Evolutionary conservation across 2,797 vertebrate genomes (phyloP), one percentile per base, ranked within the genome.

Genomic region (Peromyscus melanophrys): DNA sequence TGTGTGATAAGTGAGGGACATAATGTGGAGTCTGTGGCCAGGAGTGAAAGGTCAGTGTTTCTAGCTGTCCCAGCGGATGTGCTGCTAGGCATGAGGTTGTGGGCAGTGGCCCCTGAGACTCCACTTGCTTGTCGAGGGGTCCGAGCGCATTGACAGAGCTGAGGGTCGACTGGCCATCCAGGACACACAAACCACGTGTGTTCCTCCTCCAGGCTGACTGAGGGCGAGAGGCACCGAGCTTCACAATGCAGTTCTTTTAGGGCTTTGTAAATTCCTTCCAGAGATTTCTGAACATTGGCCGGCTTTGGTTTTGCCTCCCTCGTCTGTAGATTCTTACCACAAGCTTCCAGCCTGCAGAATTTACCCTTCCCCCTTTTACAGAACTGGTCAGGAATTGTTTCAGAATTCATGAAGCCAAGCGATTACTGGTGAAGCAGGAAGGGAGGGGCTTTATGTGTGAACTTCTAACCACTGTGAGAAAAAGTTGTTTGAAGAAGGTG

Each of bases 401-500:
- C 78, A 49, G 40, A 86, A 43, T 57, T 23, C 27, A 49, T 23
- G 73, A 63, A 40, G 10, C 89, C 89, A 67, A 90, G 49, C 57
- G 49, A 75, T 96, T 88, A 25, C 40, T 37, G 75, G 46, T 29
- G 16, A 86, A 83, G 61, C 93, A 90, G 92, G 90, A 96, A 96
- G 73, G 94, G 89, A 96, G 69, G 8, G 14, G 14, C 71, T 96
- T 67, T n/a, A 34, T 34, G 23, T 49, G 80, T 52, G 46, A 55
- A 52, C 69, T 96, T 93, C 69, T 23, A 80, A 71, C 69, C 34
- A 34, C 2, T 10, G 86, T 73, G 23, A 29, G 52, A 16, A 93
- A 97, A 75, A 29, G 85, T 67, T 90, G 76, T 88, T 95, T 93
- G 92, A 92, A 52, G 55, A 91, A 82, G 76, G 87, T 80, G 71